Conservation (phyloP, 1,140 invertebrate genomes). For the Drosophila azteca region DNA sequence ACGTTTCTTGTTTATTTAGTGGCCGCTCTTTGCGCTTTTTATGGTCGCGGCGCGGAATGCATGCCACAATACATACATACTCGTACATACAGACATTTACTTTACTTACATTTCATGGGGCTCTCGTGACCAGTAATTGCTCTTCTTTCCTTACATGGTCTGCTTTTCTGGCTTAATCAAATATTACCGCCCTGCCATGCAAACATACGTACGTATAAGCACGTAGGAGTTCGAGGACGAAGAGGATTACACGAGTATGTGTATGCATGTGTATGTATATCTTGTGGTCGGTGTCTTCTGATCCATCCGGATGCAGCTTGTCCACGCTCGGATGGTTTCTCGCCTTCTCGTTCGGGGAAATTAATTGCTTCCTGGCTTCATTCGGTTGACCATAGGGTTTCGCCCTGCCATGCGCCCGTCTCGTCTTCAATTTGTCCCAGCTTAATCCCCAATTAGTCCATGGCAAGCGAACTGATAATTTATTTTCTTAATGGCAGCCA, state of each 20-base stretch:
- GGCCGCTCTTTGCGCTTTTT: slow-evolving; percentile 65
- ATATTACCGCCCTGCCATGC: slow-evolving; percentile 51
- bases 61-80: neutral
- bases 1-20: slow-evolving; percentile 70
- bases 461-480: slow-evolving; percentile 40
- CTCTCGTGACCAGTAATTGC: slow-evolving; percentile 75
- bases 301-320: slow-evolving; percentile 61
- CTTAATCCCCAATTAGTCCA: slow-evolving; percentile 75
- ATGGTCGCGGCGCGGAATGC: slow-evolving; percentile 22
- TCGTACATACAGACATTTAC: neutral
- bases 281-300: neutral
- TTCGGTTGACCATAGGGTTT: slow-evolving; percentile 56
- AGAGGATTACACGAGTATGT: neutral
- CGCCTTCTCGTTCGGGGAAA: slow-evolving; percentile 44
- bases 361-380: slow-evolving; percentile 76
- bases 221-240: too few species aligned
- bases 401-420: slow-evolving; percentile 1
- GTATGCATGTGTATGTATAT: slow-evolving; percentile 9
- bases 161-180: slow-evolving; percentile 69
- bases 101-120: slow-evolving; percentile 31
- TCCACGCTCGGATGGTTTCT: slow-evolving; percentile 31
- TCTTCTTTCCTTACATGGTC: slow-evolving; percentile 54
- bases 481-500: slow-evolving; percentile 40
- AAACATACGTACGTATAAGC: slow-evolving; percentile 6
- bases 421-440: slow-evolving; percentile 59